Evolutionary conservation across 1,140 invertebrate genomes (phyloP).

Genomic region (Acromyrmex heyeri): DNA sequence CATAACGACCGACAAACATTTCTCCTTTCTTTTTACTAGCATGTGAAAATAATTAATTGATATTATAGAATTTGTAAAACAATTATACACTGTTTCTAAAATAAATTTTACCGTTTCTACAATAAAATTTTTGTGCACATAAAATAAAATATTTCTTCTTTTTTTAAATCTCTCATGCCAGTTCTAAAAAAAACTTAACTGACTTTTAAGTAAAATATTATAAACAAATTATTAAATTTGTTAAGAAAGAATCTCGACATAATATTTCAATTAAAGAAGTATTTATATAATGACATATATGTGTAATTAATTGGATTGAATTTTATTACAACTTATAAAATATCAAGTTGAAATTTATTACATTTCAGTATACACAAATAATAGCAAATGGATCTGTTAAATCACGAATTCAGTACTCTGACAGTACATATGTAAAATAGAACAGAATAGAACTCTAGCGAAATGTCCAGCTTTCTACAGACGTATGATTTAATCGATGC

Average conservation of each 20-base stretch:
- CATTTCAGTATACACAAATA: neutral
- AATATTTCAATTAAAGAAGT: neutral
- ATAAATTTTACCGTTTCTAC: neutral
- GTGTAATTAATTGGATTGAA: neutral
- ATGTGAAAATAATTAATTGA: neutral
- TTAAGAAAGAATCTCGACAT: neutral
- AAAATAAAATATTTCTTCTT: neutral
- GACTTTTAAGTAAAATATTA: neutral
- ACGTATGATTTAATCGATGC: slow-evolving; percentile 50
- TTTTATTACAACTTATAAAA: neutral
- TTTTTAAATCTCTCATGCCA: neutral
- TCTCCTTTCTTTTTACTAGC: neutral
- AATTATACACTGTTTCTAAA: neutral
- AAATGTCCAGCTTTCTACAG: slow-evolving; percentile 20
- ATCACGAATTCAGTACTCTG: neutral
- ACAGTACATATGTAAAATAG: neutral
- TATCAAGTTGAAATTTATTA: neutral
- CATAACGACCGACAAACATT: neutral
- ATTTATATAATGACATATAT: neutral
- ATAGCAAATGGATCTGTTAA: slow-evolving; percentile 5
- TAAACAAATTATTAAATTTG: neutral
- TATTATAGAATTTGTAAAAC: neutral
- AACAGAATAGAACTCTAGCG: neutral
- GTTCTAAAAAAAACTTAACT: neutral
- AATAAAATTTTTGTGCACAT: neutral